Evolutionary conservation across 2,888 invertebrate species (phyloP), one percentile per base, ranked within the genome.

Genomic region (Tholera decimalis): DNA sequence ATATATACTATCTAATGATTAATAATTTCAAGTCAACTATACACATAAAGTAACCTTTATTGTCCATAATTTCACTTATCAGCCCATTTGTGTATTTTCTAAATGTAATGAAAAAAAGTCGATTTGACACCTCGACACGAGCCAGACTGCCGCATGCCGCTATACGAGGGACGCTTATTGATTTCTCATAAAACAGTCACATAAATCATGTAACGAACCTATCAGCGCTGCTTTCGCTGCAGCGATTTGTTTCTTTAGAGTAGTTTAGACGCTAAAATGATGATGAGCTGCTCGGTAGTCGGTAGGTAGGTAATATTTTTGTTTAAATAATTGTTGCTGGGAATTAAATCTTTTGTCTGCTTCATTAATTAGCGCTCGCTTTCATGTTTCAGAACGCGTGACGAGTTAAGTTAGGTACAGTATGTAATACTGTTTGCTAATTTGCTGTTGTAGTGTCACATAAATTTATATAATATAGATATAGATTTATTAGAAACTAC

Each of bases 181-280:
- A 89, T 90, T 90, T 88, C 80, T 80, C 87, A 86, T 90, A 88
- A 88, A 86, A 76, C 76, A 24, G 65, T 70, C 73, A 39, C 66
- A 84, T 87, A 87, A 86, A 89, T 89, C 87, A 87, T 84, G 77
- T 59, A 66, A 50, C 39, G 63, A 60, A 64, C 59, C 70, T 57
- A 74, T 62, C 67, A 75, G 77, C 77, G 74, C 71, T 66, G 20
- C 50, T 64, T 41, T 39, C 44, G 72, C 43, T 69, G 13, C 20
- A 70, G 41, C 55, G 50, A 47, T 60, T 22, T 46, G n/a, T 33
- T 46, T 15, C 33, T 28, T 9, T 35, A 22, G n/a, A n/a, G n/a
- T n/a, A n/a, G n/a, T n/a, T 20, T 49, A 37, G 13, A 63, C 26
- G 1, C 15, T 26, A 20, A 3, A 39, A 28, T 9, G 22, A 41